Percentiles rank a stretch among this genome's conserved stretches.
Evolutionary conservation across 2,888 invertebrate genomes (phyloP).

Genomic region (Drymonia ruficornis): DNA sequence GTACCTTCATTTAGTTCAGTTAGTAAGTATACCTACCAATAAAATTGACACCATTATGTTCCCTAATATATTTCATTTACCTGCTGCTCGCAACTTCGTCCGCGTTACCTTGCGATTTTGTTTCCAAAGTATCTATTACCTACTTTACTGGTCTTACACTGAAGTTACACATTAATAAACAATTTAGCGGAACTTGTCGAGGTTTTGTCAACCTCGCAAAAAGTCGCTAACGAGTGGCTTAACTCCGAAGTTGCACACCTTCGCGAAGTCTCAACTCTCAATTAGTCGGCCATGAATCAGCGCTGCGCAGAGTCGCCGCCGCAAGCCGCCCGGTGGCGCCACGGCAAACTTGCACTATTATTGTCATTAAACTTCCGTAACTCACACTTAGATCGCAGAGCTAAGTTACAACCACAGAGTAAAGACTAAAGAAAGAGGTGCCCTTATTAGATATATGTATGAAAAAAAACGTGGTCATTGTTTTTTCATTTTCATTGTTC

Average conservation of each 20-base stretch:
- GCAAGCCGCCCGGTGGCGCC: slow-evolving; percentile 36
- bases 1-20: too few relatives aligned
- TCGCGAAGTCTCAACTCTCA: slow-evolving; percentile 57
- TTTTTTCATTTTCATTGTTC: too few relatives aligned
- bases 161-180: background rate
- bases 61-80: too few relatives aligned
- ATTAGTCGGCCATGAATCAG: slow-evolving; percentile 52
- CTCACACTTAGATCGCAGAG: slow-evolving; percentile 18
- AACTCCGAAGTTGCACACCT: slow-evolving; percentile 67
- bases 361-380: slow-evolving; percentile 54
- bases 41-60: too few relatives aligned
- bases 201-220: slow-evolving; percentile 70
- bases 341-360: slow-evolving; percentile 64
- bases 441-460: too few relatives aligned
- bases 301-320: slow-evolving; percentile 27
- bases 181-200: slow-evolving; percentile 47
- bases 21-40: too few relatives aligned
- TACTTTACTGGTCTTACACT: too few relatives aligned
- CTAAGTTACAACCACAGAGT: slow-evolving; percentile 8
- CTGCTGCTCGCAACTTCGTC: too few relatives aligned
- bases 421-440: too few relatives aligned
- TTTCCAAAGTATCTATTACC: too few relatives aligned
- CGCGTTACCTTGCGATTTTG: too few relatives aligned
- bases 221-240: slow-evolving; percentile 77
- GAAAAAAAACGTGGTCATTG: too few relatives aligned